Evolutionary conservation across 2,888 invertebrate species (phyloP).

Genomic region (Amiota minor): DNA sequence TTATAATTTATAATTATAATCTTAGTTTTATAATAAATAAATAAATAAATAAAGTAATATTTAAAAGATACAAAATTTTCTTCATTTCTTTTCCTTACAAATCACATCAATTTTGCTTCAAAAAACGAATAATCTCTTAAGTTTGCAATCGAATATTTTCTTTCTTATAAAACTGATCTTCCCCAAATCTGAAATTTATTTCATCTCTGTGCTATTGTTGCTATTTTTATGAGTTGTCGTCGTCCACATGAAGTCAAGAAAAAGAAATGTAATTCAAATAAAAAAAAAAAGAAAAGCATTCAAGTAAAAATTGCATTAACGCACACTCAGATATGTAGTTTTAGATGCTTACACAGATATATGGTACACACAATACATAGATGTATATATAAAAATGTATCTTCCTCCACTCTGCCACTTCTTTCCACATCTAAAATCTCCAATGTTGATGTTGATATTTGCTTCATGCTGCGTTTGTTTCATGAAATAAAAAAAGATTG

Average conservation of each 20-base stretch:
- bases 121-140: too few relatives aligned
- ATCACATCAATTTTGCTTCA: too few relatives aligned
- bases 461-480: neutral
- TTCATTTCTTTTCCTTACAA: too few relatives aligned
- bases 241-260: too few relatives aligned
- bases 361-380: neutral
- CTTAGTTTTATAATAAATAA: too few relatives aligned
- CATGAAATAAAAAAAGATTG: conserved; percentile 11
- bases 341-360: neutral
- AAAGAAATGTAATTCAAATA: too few relatives aligned
- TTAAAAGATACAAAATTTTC: too few relatives aligned
- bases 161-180: too few relatives aligned
- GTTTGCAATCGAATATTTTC: too few relatives aligned
- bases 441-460: neutral
- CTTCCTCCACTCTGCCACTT: neutral
- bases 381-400: neutral
- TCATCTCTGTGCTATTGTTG: neutral
- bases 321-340: conserved; percentile 3
- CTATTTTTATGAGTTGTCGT: conserved; percentile 3
- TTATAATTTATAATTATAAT: too few relatives aligned
- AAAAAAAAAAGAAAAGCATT: neutral
- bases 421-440: too few relatives aligned
- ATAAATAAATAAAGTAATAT: too few relatives aligned
- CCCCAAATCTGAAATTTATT: neutral
- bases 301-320: conserved; percentile 16